A percentile compares a stretch with the other conserved stretches of the same genome.
phyloP scores from a whole-genome alignment of 2,888 invertebrate genomes.

The Atherix ibis region DNA sequence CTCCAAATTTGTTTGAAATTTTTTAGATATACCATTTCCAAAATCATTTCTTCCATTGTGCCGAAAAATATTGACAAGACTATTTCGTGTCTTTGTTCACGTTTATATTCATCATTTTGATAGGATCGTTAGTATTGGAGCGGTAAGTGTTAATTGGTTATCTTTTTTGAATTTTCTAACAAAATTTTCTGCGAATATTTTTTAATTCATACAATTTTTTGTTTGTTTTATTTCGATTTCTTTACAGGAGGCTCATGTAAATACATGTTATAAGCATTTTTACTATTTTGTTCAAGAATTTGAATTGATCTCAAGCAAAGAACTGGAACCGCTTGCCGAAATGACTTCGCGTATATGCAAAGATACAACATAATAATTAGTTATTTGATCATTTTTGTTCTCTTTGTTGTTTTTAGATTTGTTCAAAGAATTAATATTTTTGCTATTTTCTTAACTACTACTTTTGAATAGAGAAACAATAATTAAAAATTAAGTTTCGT shows the following conservation, averaged over 20 bases:
- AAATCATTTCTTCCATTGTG: constrained; percentile 62
- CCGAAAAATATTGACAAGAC: constrained; percentile 71
- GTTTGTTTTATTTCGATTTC: constrained; percentile 6
- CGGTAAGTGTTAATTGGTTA: constrained; percentile 45
- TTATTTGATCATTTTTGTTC: too few relatives aligned
- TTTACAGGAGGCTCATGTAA: constrained; percentile 65
- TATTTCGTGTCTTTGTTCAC: constrained; percentile 84
- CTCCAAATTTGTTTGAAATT: constrained; percentile 1
- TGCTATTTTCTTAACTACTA: too few relatives aligned
- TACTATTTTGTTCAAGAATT: constrained; percentile 84
- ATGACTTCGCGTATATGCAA: constrained; percentile 60
- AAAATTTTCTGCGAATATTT: constrained; percentile 2
- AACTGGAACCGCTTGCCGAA: constrained; percentile 68
- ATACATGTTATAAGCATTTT: constrained; percentile 89
- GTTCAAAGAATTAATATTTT: too few relatives aligned
- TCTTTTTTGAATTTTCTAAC: constrained; percentile 9
- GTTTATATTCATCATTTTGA: constrained; percentile 93
- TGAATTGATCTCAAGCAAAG: constrained; percentile 63
- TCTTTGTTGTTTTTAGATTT: too few relatives aligned
- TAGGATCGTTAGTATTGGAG: constrained; percentile 68
- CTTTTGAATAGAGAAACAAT: too few relatives aligned
- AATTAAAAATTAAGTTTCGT: too few relatives aligned
- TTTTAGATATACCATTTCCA: constrained; percentile 67
- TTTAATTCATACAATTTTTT: background rate
- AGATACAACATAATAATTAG: too few relatives aligned